Base-by-base conservation (phyloP, 2,888 invertebrate species). In the Chydorus sphaericus region DNA sequence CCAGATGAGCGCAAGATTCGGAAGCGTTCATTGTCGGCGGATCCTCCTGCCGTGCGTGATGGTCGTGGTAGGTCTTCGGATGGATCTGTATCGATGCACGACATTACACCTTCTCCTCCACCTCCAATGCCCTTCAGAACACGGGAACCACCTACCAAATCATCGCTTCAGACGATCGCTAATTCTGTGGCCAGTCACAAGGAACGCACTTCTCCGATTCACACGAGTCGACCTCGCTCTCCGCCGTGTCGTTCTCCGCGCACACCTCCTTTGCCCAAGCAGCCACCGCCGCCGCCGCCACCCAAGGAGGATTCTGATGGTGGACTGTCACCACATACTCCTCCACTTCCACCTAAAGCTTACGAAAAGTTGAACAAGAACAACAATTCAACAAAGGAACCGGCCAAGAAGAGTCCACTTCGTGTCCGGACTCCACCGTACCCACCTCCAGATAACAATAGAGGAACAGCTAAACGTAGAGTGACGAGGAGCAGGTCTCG, bases 221-320 rank as follows among this genome's bases (percentile, higher is more conserved):
- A 48, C n/a, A n/a, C n/a, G 39, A 30, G 58, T 7, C 49, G 33
- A 48, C 29, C 50, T 7, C 56, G 37, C 23, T 33, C 55, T 16
- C 51, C 54, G 51, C 83, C 83, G 1, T 83, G 83, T 0, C 83
- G 83, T 67, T 83, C 84, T 5, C 83, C 84, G 0, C 73, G 77
- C 1, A 71, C 73, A 52, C 80, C 80, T 1, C 78, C 78, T 58
- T 58, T 52, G 16, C 48, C 31, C 18, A 30, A 26, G 3, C 55
- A 38, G 44, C 48, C 44, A 49, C 48, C 51, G 18, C 52, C 52
- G n/a, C 52, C 52, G 31, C 50, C 59, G 6, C 55, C 57, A 30
- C 8, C 31, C 11, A 36, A 20, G n/a, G 14, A 54, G 53, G 6
- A 44, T 26, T 23, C 18, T 14, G 16, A 14, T 20, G 39, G 44